Evolutionary conservation across 2,888 invertebrate species (phyloP).

Genomic region (Ochropleura leucogaster): DNA sequence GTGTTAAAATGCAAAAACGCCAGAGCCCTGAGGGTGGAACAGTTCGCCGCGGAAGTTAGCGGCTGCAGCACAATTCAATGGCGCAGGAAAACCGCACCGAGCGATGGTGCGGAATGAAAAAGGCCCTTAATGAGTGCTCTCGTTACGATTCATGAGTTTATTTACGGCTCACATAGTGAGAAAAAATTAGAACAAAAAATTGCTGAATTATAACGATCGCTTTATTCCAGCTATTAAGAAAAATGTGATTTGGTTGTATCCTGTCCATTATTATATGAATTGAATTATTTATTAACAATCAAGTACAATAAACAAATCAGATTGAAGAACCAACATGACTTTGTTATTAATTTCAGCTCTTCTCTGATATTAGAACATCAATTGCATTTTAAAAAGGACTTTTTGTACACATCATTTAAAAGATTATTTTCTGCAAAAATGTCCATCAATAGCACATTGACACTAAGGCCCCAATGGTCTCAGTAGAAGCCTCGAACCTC

Average conservation of each 20-base stretch:
- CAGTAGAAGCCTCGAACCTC: constrained; percentile 51
- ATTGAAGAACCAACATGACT: not conserved
- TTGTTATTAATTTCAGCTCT: not conserved
- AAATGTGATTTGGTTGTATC: not conserved
- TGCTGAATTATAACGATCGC: not conserved
- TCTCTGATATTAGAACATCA: not conserved
- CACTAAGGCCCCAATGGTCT: constrained; percentile 59
- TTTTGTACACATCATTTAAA: constrained; percentile 8
- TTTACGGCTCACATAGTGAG: constrained; percentile 50
- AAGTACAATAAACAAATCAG: too few relatives aligned
- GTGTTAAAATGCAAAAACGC: constrained; percentile 84
- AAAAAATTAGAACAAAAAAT: constrained; percentile 11
- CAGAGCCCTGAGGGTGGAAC: constrained; percentile 73
- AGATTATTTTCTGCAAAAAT: constrained; percentile 23
- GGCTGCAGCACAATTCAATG: constrained; percentile 80
- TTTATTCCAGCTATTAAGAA: not conserved
- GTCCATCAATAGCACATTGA: constrained; percentile 69
- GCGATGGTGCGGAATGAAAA: constrained; percentile 77
- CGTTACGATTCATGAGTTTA: constrained; percentile 76
- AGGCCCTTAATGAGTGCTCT: constrained; percentile 81
- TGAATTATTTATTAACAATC: too few relatives aligned
- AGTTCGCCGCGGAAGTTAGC: constrained; percentile 79
- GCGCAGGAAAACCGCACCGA: constrained; percentile 80
- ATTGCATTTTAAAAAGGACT: constrained; percentile 10
- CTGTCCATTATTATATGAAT: not conserved